Base-by-base conservation (phyloP, 2,113 vertebrate species). In the Etheostoma cragini region DNA sequence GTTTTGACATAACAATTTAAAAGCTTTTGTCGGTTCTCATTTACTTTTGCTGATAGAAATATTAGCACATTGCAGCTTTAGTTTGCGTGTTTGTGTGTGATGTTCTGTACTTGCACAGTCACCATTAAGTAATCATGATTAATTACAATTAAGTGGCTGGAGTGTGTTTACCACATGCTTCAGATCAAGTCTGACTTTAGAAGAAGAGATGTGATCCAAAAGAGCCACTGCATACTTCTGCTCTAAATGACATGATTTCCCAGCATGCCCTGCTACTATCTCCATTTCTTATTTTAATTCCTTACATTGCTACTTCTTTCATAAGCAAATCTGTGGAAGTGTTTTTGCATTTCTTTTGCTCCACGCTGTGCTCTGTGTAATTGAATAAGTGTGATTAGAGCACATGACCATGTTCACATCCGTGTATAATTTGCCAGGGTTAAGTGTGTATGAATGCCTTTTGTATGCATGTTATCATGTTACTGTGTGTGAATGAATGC, bases 321-420 rank as follows among this genome's bases (percentile, higher is more conserved):
- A n/a, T 30, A 56, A 83, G 72, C 61, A 15, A 47, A 72, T 78
- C 21, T 17, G 17, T 69, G 45, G n/a, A 22, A 45, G 58, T 64
- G 61, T 61, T 57, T 61, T 61, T 0, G 6, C 70, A 70, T 69
- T 49, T 53, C 73, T 49, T 53, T 26, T 72, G 69, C 50, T 86
- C 46, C 65, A 58, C 19, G n/a, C 61, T 72, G 38, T 42, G 63
- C 42, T 72, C 54, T 73, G 30, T 72, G 17, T 88, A 91, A 91
- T 89, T 82, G 38, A 87, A 80, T 84, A 61, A 77, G 69, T 72
- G 33, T 88, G 82, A 89, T 56, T 64, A 72, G 67, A 86, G 53
- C 91, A 87, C 90, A 90, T 92, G 90, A 89, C 73, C 19, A 38
- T 12, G 56, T 78, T 52, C 16, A 33, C 10, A 57, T 74, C 38